Conservation (phyloP, 2,113 vertebrate species). For the Nyctibius bracteatus region DNA sequence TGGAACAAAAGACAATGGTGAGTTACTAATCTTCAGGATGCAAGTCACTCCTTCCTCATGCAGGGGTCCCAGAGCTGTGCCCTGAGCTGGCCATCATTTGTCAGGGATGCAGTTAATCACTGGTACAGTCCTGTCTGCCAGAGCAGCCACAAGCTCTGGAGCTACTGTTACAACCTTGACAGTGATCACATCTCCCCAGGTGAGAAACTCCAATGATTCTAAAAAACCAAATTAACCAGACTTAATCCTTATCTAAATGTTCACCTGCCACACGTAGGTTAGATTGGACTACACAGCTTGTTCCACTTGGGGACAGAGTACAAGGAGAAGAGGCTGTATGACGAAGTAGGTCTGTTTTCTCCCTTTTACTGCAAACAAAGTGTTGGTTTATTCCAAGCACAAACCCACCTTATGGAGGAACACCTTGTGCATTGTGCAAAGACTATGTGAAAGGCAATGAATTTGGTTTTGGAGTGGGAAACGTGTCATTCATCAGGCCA, state of each 20-base stretch:
- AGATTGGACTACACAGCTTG: background rate
- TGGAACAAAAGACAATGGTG: background rate
- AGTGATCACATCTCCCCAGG: background rate
- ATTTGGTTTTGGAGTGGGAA: background rate
- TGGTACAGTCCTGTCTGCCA: background rate
- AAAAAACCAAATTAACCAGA: background rate
- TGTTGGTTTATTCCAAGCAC: background rate
- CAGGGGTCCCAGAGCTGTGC: background rate
- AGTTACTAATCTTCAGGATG: background rate
- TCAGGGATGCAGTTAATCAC: background rate
- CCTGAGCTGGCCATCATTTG: background rate
- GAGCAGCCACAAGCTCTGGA: background rate
- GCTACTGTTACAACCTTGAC: background rate
- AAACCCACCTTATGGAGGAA: background rate
- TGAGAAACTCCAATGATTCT: background rate
- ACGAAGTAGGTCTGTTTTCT: background rate
- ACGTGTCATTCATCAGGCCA: background rate
- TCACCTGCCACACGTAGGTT: background rate
- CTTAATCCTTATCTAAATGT: background rate
- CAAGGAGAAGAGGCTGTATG: background rate
- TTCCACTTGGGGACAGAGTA: background rate
- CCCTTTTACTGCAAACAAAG: background rate
- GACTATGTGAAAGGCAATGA: background rate
- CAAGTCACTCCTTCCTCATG: background rate
- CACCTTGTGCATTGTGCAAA: background rate